These are phyloP conservation scores for Phrynocephalus guinanensis DNA, from an alignment of 2,797 vertebrate species.

Conservation along the genomic window DNA sequence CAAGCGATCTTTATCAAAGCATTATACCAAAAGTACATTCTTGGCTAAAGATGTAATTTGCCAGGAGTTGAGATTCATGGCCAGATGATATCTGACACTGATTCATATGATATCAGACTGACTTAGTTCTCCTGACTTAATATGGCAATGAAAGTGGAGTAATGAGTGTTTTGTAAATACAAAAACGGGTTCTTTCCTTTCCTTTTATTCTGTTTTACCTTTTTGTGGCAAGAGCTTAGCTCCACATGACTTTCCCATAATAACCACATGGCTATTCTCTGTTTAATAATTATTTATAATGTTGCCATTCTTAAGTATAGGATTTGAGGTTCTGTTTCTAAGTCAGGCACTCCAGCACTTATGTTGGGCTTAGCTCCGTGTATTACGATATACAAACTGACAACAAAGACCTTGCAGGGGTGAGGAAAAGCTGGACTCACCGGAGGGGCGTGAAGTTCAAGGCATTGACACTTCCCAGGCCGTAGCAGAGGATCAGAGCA, in stretches of 20 bases:
- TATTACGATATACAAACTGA: not conserved
- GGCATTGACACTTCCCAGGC: slow-evolving; percentile 75
- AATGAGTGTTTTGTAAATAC: not conserved
- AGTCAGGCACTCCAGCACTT: not conserved
- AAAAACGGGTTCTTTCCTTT: not conserved
- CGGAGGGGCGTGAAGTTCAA: slow-evolving; percentile 78
- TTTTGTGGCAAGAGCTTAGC: not conserved
- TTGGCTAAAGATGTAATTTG: no score
- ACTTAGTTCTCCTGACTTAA: not conserved
- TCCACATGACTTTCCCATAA: not conserved
- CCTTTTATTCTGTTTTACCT: not conserved
- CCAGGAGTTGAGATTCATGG: no score
- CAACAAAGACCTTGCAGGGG: not conserved
- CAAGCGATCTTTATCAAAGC: no score
- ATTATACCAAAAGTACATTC: no score
- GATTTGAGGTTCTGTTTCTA: not conserved
- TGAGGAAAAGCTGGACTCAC: slow-evolving; percentile 64
- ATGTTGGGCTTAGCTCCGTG: not conserved
- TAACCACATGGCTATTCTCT: not conserved
- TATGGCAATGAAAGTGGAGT: not conserved
- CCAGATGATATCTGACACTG: no score
- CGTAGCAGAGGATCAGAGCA: slow-evolving; percentile 76
- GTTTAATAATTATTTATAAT: not conserved
- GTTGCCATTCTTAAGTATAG: not conserved
- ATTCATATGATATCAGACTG: no score